phyloP scores from a whole-genome alignment of 2,888 invertebrate species.

The Leptopilina myrica region DNA sequence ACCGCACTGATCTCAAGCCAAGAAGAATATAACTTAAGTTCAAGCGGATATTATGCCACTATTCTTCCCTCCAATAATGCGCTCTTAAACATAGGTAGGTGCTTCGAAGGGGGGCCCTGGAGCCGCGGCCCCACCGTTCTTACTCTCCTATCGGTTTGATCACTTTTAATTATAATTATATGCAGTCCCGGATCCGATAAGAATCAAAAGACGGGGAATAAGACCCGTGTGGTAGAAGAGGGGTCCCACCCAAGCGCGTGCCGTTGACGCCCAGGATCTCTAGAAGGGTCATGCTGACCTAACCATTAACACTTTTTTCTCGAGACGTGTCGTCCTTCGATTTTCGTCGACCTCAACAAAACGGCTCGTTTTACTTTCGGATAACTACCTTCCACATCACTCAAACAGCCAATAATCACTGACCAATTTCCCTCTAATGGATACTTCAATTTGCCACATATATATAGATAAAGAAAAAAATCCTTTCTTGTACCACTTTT shows the following conservation, averaged over 20 bases:
- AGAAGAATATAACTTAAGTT: conserved; percentile 73
- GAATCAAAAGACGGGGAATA: conserved; percentile 59
- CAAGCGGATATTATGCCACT: conserved; percentile 75
- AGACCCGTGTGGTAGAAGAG: conserved; percentile 45
- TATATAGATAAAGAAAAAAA: not conserved
- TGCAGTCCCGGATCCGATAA: conserved; percentile 70
- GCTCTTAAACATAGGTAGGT: conserved; percentile 71
- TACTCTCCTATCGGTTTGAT: conserved; percentile 69
- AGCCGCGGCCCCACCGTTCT: conserved; percentile 55
- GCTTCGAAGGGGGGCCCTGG: conserved; percentile 61
- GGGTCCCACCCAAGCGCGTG: conserved; percentile 74
- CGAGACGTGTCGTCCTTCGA: conserved; percentile 26
- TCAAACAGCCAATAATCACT: conserved; percentile 3
- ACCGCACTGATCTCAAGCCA: conserved; percentile 68
- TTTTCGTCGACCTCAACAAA: conserved; percentile 35
- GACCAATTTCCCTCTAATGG: not conserved
- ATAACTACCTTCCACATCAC: conserved; percentile 13
- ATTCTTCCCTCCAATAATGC: conserved; percentile 71
- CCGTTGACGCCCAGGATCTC: conserved; percentile 72
- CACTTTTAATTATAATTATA: conserved; percentile 76
- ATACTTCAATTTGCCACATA: conserved; percentile 3
- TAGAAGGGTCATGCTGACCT: conserved; percentile 55
- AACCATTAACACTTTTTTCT: conserved; percentile 58
- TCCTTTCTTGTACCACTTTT: no score
- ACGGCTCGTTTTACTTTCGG: not conserved